Evolutionary conservation across 1,140 invertebrate species (phyloP), one percentile per base, ranked within the genome.

Genomic region (Colletes latitarsis): DNA sequence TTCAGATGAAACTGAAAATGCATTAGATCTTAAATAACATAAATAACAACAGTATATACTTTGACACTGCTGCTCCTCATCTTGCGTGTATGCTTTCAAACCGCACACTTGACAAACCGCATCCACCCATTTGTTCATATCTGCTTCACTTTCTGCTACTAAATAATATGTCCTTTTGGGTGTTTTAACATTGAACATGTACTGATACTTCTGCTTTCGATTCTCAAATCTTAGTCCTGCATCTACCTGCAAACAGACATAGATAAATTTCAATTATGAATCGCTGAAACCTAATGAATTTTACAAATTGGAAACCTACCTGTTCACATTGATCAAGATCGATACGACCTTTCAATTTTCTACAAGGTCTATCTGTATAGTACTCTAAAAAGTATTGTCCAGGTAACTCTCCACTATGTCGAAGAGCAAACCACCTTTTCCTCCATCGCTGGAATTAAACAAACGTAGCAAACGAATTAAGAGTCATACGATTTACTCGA

Each of bases 261-360:
- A 19, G 63, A 75, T 83, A 69, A 76, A 43, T 71, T 53, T 12
- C 30, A 12, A 14, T 66, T 43, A 69, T 0, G 62, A 6, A 30
- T 57, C 46, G n/a, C 15, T n/a, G 10, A 68, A 66, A 43, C 68
- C 49, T 14, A 67, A 17, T 49, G n/a, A 57, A 4, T 6, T n/a
- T 15, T 6, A 9, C 8, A 15, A 21, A 62, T 12, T 21, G 71
- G 64, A 74, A 62, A 64, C 21, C 89, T 94, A 98, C 98, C 95
- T 99, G 98, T 94, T 98, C 98, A 93, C 98, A 99, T 90, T 98
- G 96, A 94, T 98, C 98, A 84, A 99, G 94, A 95, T 99, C 97
- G 81, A 99, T 98, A 81, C 96, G 95, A 81, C 98, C 98, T 93
- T 99, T 99, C 70, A 97, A 93, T 90, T 97, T 98, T 84, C 96